These are phyloP conservation scores for Hecatera dysodea DNA, from an alignment of 2,888 invertebrate genomes.

Conservation along the genomic window DNA sequence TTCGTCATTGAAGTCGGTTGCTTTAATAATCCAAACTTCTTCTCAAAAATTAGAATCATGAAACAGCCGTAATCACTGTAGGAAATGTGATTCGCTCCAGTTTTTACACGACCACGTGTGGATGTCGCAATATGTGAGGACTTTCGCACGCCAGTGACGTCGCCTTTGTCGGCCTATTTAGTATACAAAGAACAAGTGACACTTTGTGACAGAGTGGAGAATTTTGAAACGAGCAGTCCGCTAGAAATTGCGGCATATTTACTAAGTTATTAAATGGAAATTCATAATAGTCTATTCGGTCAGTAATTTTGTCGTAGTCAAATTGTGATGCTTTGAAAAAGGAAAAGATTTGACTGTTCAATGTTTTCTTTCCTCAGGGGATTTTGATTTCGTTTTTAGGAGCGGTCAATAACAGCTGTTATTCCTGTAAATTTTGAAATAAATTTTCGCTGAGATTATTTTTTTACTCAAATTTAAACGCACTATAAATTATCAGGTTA, in stretches of 20 bases:
- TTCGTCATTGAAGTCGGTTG: no score
- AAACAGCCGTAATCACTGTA: constrained; percentile 54
- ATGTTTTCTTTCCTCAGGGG: no score
- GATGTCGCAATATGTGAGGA: constrained; percentile 79
- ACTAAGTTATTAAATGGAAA: not conserved
- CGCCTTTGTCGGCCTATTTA: constrained; percentile 65
- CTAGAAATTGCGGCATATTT: not conserved
- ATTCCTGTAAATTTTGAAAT: no score
- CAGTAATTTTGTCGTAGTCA: not conserved
- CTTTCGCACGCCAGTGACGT: constrained; percentile 79
- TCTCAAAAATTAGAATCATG: constrained; percentile 24
- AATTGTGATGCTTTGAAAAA: not conserved
- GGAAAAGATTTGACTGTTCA: not conserved
- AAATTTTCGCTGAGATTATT: no score
- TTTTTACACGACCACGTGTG: constrained; percentile 72
- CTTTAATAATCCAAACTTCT: no score
- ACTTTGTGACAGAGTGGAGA: constrained; percentile 23
- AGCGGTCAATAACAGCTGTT: no score
- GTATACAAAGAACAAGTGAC: constrained; percentile 50
- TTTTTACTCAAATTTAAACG: no score
- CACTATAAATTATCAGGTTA: no score
- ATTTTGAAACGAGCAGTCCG: not conserved
- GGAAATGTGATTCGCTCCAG: constrained; percentile 65
- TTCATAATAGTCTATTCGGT: not conserved
- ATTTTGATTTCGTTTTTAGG: no score